Conservation (phyloP, 2,888 invertebrate genomes). For the Apotomis betuletana region DNA sequence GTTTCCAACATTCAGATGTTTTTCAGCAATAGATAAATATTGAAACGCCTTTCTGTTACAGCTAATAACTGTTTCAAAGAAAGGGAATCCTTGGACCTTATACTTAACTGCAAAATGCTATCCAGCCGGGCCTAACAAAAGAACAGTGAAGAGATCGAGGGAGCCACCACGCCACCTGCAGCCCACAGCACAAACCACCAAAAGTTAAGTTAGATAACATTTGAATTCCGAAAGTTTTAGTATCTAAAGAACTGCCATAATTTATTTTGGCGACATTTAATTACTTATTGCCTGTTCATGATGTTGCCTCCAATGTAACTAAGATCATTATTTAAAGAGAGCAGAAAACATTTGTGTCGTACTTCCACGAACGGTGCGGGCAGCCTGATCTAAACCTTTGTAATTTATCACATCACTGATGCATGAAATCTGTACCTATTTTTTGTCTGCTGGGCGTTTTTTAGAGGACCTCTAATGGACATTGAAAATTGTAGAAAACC, state of each 20-base stretch:
- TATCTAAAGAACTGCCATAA: neutral
- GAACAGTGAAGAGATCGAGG: constrained; percentile 15
- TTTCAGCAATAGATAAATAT: constrained; percentile 3
- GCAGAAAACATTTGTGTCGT: too few species aligned
- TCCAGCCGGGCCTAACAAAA: constrained; percentile 44
- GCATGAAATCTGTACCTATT: too few species aligned
- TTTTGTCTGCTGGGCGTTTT: too few species aligned
- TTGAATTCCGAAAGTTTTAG: neutral
- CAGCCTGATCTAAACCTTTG: too few species aligned
- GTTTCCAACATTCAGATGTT: constrained; percentile 3
- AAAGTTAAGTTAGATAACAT: neutral
- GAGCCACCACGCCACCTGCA: constrained; percentile 1
- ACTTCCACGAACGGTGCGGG: too few species aligned
- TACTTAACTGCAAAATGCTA: constrained; percentile 61
- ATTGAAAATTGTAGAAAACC: too few species aligned
- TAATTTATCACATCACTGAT: too few species aligned
- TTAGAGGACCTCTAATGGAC: too few species aligned
- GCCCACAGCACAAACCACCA: constrained; percentile 1
- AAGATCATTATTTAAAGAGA: too few species aligned
- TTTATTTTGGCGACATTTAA: neutral
- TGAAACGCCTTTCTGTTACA: constrained; percentile 51
- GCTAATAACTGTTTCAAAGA: constrained; percentile 53
- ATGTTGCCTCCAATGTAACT: too few species aligned
- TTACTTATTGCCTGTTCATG: neutral
- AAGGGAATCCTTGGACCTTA: constrained; percentile 54